Evolutionary conservation across 2,797 vertebrate species (phyloP).

Genomic region (Sebastes diaconus): DNA sequence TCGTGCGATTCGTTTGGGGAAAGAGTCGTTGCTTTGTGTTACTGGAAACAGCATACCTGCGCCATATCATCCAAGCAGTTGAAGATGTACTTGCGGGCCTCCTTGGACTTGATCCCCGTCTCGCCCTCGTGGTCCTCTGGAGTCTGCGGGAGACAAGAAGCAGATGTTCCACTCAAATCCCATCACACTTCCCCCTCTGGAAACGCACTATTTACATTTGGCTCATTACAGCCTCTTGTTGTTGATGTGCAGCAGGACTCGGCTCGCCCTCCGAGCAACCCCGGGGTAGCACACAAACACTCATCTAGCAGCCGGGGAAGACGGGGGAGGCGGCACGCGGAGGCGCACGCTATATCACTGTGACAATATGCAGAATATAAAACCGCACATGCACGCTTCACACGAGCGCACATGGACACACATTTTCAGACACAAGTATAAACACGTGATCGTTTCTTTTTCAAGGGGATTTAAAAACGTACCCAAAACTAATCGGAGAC

Average conservation of each 20-base stretch:
- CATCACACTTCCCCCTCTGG: constrained; percentile 73
- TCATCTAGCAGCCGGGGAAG: constrained; percentile 52
- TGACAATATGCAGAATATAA: not conserved
- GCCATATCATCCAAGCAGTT: constrained; percentile 99
- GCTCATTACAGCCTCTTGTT: constrained; percentile 75
- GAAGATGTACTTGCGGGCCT: constrained; percentile 99
- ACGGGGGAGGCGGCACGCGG: not conserved
- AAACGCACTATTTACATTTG: constrained; percentile 76
- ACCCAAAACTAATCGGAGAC: constrained; percentile 23
- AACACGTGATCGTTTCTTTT: not conserved
- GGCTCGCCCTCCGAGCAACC: constrained; percentile 72
- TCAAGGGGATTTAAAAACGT: constrained; percentile 15
- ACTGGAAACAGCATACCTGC: constrained; percentile 84
- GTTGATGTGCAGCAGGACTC: constrained; percentile 72
- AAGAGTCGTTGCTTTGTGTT: not conserved
- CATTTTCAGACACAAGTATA: not conserved
- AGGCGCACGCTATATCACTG: constrained; percentile 2
- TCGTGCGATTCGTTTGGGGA: not conserved
- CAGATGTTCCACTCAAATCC: constrained; percentile 74
- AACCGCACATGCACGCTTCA: not conserved
- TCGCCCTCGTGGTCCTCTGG: constrained; percentile 98
- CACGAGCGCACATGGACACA: not conserved
- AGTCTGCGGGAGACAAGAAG: constrained; percentile 87
- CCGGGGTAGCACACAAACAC: constrained; percentile 68
- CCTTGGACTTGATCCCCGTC: constrained; percentile 99